phyloP scores from a whole-genome alignment of 1,140 invertebrate genomes.

The Liolophura sinensis region DNA sequence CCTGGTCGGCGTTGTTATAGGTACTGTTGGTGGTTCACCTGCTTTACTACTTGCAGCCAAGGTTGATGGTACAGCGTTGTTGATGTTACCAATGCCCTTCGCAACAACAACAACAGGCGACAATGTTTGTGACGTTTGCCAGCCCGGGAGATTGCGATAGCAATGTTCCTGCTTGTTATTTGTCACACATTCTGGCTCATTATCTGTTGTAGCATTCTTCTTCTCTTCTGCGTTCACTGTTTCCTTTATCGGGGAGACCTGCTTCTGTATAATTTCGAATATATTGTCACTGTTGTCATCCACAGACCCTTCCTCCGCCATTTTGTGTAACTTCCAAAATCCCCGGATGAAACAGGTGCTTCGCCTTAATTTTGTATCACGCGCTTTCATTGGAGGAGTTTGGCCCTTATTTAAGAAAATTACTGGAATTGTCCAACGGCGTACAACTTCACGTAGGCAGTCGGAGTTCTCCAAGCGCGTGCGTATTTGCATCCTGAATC shows the following conservation, averaged over 20 bases:
- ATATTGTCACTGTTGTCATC: constrained; percentile 35
- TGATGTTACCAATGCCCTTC: constrained; percentile 5
- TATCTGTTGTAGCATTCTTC: constrained; percentile 20
- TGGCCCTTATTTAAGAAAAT: constrained; percentile 13
- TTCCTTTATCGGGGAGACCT: constrained; percentile 19
- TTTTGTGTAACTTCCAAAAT: constrained; percentile 52
- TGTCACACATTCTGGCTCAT: constrained; percentile 20
- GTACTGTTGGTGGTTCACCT: too few species aligned
- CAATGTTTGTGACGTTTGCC: constrained; percentile 36
- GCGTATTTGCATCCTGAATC: constrained; percentile 15
- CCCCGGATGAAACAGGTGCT: constrained; percentile 28
- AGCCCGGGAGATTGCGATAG: constrained; percentile 54
- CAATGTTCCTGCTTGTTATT: constrained; percentile 43
- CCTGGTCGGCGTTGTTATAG: too few species aligned
- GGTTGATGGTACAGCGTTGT: too few species aligned
- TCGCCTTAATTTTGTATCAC: constrained; percentile 6
- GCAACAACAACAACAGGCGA: constrained; percentile 20
- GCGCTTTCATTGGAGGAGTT: constrained; percentile 26
- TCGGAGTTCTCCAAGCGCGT: constrained; percentile 12
- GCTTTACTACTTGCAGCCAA: too few species aligned
- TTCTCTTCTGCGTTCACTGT: constrained; percentile 13
- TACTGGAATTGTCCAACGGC: constrained; percentile 24
- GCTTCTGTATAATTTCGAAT: constrained; percentile 39
- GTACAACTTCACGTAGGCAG: background rate
- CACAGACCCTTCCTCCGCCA: constrained; percentile 58